Percentiles rank a stretch among this genome's conserved stretches.
Evolutionary conservation across 2,113 vertebrate species (phyloP).

Genomic region (Orthonyx spaldingii): DNA sequence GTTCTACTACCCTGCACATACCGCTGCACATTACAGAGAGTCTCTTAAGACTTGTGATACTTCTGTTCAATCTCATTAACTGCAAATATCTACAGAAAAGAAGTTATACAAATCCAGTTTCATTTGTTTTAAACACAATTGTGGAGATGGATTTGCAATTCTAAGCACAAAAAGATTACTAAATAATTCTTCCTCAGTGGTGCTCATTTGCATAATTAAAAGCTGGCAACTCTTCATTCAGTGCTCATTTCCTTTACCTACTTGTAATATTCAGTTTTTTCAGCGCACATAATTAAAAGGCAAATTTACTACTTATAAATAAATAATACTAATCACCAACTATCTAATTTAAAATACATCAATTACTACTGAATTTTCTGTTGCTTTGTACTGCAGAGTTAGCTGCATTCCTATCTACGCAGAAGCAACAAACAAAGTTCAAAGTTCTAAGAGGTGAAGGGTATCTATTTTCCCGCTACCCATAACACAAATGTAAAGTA

Average conservation of each 20-base stretch:
- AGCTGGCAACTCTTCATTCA: conserved; percentile 22
- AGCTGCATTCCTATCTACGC: not conserved
- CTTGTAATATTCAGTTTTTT: conserved; percentile 18
- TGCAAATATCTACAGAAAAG: not conserved
- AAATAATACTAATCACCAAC: conserved; percentile 30
- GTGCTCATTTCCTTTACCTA: conserved; percentile 52
- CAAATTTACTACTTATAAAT: conserved; percentile 30
- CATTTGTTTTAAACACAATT: not conserved
- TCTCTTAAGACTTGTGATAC: not conserved
- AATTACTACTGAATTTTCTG: not conserved
- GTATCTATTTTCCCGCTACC: not conserved
- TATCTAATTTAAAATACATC: not conserved
- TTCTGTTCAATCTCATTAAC: not conserved
- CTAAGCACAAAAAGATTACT: conserved; percentile 32
- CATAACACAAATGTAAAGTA: not conserved
- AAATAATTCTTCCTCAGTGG: conserved; percentile 17
- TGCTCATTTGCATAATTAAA: conserved; percentile 59
- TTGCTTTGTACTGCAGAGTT: not conserved
- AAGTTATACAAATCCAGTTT: not conserved
- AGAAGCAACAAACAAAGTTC: not conserved
- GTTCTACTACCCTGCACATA: not conserved
- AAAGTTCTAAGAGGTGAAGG: not conserved
- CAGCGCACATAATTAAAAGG: conserved; percentile 6
- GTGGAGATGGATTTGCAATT: conserved; percentile 23
- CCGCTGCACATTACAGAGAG: not conserved